These are phyloP conservation scores for Sinohyriopsis cumingii DNA, from an alignment of 2,888 invertebrate species.

Conservation along the genomic window DNA sequence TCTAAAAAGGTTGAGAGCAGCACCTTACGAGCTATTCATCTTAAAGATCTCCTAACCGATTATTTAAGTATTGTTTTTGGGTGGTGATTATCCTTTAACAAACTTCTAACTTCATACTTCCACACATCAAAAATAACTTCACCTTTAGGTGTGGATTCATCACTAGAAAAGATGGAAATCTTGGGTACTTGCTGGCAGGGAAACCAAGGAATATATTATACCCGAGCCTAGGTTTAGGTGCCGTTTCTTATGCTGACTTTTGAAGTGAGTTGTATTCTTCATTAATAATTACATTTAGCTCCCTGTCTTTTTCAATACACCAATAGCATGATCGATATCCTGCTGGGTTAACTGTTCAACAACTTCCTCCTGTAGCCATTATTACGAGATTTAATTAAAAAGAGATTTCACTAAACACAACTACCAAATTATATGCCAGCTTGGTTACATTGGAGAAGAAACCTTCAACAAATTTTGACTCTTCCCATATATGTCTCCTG, in stretches of 20 bases:
- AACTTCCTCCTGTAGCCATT: too few relatives aligned
- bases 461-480: too few relatives aligned
- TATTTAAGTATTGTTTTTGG: not conserved
- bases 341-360: too few relatives aligned
- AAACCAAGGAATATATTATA: not conserved
- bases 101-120: not conserved
- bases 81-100: not conserved
- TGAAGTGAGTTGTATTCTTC: not conserved
- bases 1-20: not conserved
- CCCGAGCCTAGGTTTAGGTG: not conserved
- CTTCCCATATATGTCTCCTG: too few relatives aligned
- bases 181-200: not conserved
- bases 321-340: too few relatives aligned
- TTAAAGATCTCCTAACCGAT: not conserved
- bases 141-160: conserved; percentile 2
- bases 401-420: too few relatives aligned
- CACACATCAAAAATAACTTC: not conserved
- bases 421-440: too few relatives aligned
- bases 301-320: too few relatives aligned
- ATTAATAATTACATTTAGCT: too few relatives aligned
- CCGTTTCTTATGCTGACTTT: not conserved
- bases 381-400: too few relatives aligned
- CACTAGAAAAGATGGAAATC: not conserved
- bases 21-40: not conserved
- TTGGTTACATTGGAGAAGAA: too few relatives aligned